Percentiles rank a stretch among this genome's conserved stretches.
These are phyloP conservation scores for Acyrthosiphon pisum DNA, from an alignment of 1,140 invertebrate species.

Conservation along the genomic window DNA sequence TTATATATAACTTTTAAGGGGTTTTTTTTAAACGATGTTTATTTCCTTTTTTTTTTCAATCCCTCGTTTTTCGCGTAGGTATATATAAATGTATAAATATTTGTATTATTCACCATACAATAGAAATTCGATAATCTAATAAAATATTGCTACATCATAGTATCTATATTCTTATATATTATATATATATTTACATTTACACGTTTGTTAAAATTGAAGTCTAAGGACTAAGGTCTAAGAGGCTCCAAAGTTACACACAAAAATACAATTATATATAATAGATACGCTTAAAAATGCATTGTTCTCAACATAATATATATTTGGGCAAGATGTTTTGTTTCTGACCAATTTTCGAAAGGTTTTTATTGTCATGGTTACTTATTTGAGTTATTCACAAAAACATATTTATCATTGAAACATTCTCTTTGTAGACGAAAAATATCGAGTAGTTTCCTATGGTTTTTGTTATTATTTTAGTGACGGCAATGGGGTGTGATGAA, in stretches of 20 bases:
- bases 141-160: no score
- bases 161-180: no score
- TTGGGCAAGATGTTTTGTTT: no score
- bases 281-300: not conserved
- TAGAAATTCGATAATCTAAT: not conserved
- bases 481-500: not conserved
- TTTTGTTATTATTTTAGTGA: not conserved
- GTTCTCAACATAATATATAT: no score
- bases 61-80: not conserved
- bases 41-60: not conserved
- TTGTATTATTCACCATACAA: not conserved
- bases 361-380: no score
- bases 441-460: no score
- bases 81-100: not conserved
- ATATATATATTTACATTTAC: not conserved
- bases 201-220: not conserved
- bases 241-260: not conserved
- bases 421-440: no score
- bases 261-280: not conserved
- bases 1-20: not conserved
- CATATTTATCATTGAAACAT: no score
- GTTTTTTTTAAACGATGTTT: not conserved
- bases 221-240: not conserved
- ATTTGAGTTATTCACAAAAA: no score
- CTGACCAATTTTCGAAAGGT: no score